Conservation (phyloP, 92 coral and sea anemone genomes). For the Bergia puertoricense region DNA sequence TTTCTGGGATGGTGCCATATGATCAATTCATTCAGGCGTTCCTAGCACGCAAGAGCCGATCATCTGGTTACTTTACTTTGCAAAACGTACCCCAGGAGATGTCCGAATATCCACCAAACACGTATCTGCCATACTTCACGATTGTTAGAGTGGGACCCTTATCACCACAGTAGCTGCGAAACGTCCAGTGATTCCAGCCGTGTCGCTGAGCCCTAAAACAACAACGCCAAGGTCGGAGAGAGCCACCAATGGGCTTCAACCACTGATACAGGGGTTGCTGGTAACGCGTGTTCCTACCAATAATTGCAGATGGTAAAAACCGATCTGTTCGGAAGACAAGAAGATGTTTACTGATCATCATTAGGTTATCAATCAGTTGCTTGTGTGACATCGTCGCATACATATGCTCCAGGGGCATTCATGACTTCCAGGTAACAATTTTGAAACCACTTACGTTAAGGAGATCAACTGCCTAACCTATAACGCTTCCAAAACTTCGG, state of each 20-base stretch:
- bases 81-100: slow-evolving; percentile 32
- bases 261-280: slow-evolving; percentile 32
- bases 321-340: slow-evolving; percentile 5
- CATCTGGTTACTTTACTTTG: background rate
- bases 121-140: slow-evolving; percentile 38
- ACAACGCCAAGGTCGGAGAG: slow-evolving; percentile 16
- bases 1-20: no score
- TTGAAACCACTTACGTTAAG: no score
- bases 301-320: slow-evolving; percentile 22
- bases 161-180: slow-evolving; percentile 30
- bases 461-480: no score
- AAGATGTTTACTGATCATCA: background rate
- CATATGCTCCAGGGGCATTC: no score
- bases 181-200: slow-evolving; percentile 25
- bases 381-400: no score
- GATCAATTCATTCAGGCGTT: no score
- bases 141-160: slow-evolving; percentile 34
- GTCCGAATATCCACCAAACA: slow-evolving; percentile 43
- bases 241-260: slow-evolving; percentile 27
- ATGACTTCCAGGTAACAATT: no score
- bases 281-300: slow-evolving; percentile 6
- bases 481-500: no score
- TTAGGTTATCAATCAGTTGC: background rate
- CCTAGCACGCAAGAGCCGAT: no score
- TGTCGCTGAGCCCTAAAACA: slow-evolving; percentile 17